These are phyloP conservation scores for Gastracanthus pulcherrimus DNA, from an alignment of 2,888 invertebrate species.

Conservation along the genomic window DNA sequence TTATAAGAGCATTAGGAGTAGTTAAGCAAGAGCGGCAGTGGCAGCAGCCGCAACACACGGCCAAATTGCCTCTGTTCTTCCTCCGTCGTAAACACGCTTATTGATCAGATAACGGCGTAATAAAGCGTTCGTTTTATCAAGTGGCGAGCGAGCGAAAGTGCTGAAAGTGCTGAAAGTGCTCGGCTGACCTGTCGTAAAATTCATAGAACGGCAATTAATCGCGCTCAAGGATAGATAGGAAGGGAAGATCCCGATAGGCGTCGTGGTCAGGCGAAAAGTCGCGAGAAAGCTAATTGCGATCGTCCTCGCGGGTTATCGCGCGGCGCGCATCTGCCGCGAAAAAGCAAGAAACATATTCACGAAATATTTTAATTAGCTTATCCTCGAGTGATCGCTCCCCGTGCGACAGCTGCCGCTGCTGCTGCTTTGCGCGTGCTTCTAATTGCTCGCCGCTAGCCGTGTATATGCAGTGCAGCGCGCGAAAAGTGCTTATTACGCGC, in stretches of 20 bases:
- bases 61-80: slow-evolving; percentile 10
- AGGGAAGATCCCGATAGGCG: slow-evolving; percentile 37
- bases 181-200: neutral
- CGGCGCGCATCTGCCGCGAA: slow-evolving; percentile 68
- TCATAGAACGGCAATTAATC: slow-evolving; percentile 19
- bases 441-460: slow-evolving; percentile 65
- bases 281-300: slow-evolving; percentile 59
- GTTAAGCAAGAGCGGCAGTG: slow-evolving; percentile 19
- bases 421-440: slow-evolving; percentile 71
- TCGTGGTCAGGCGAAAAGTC: slow-evolving; percentile 28
- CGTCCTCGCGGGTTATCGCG: slow-evolving; percentile 65
- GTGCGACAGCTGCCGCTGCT: slow-evolving; percentile 71
- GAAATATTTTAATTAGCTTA: slow-evolving; percentile 77
- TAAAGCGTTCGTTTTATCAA: slow-evolving; percentile 23
- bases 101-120: slow-evolving; percentile 39
- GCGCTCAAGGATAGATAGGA: neutral
- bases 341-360: slow-evolving; percentile 63
- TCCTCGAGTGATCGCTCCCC: slow-evolving; percentile 69
- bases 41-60: neutral
- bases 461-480: neutral
- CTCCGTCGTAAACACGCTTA: slow-evolving; percentile 14
- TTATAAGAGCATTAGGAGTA: slow-evolving; percentile 28
- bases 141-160: neutral
- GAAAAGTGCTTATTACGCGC: slow-evolving; percentile 9
- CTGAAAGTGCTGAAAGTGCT: too few relatives aligned